Percentiles rank a stretch among this genome's conserved stretches.
Conservation (phyloP, 2,888 invertebrate genomes). For the Orthonevra nobilis region DNA sequence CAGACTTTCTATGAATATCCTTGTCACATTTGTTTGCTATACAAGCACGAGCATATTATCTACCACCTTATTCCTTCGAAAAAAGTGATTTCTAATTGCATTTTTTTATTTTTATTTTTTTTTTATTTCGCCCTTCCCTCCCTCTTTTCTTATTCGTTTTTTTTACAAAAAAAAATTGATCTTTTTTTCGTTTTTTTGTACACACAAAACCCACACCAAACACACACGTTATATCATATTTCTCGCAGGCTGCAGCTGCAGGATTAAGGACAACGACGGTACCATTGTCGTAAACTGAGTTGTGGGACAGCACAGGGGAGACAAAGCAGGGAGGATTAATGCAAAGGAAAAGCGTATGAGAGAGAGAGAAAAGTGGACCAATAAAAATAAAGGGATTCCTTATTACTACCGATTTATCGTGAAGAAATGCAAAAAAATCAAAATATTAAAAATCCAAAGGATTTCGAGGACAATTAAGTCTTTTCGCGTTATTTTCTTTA, state of each 20-base stretch:
- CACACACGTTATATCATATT: conserved; percentile 64
- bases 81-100: conserved; percentile 46
- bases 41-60: neutral
- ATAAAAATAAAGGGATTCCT: conserved; percentile 48
- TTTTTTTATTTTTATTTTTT: conserved; percentile 12
- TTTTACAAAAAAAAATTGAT: conserved; percentile 14
- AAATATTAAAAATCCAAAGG: neutral
- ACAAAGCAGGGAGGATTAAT: too few species aligned
- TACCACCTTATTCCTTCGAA: neutral
- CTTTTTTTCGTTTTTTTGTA: conserved; percentile 15
- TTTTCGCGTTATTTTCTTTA: neutral
- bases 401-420: neutral
- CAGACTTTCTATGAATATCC: too few species aligned
- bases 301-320: too few species aligned
- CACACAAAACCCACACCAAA: conserved; percentile 29
- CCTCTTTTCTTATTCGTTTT: conserved; percentile 11
- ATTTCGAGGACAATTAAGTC: too few species aligned
- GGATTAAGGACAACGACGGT: conserved; percentile 33
- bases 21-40: too few species aligned
- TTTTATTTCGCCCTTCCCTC: conserved; percentile 6
- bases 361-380: conserved; percentile 19
- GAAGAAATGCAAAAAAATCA: too few species aligned
- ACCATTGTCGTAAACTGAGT: conserved; percentile 33
- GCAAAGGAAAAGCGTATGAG: too few species aligned
- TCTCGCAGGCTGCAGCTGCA: conserved; percentile 55